Evolutionary conservation across 2,113 vertebrate species (phyloP), one percentile per base, ranked within the genome.

Genomic region (Atractosteus spatula): DNA sequence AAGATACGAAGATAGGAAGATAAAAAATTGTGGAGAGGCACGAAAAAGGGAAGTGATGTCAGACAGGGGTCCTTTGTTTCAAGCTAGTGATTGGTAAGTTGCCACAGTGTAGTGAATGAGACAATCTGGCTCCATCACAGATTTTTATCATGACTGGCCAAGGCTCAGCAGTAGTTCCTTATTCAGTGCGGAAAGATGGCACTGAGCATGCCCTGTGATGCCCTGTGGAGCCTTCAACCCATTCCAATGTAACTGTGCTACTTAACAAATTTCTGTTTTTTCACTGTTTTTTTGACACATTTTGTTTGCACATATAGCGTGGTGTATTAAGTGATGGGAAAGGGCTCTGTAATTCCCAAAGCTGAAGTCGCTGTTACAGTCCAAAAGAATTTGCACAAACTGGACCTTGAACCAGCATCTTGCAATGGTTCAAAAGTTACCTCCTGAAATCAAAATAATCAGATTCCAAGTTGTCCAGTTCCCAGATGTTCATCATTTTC

Each of bases 1-100:
- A 72, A 62, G 69, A n/a, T 47, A 56, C 66, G 68, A 41, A 61
- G 63, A 70, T 66, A 72, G 69, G 66, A 45, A 54, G 66, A 68
- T 51, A 51, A 7, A 10, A 10, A 51, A 51, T 51, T 7, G 5
- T 78, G 83, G 79, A 80, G 68, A 76, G 83, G 79, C 78, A 82
- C 83, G 82, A 41, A 80, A 78, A 80, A 81, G 83, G 84, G 87
- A 89, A 89, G 82, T 88, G 89, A 89, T 90, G 87, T 86, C 88
- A 87, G 86, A 92, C 91, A 92, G 84, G 89, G 75, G 88, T 79
- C 86, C 91, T 91, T 92, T 92, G 91, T 92, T 88, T 83, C 62
- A 85, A 79, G 86, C 73, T 75, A 85, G 84, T 82, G 88, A 81
- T 87, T 86, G 85, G 89, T 87, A 83, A 83, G 80, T 43, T 88